Percentiles rank a stretch among this genome's conserved stretches.
These are phyloP conservation scores for Mellivora capensis DNA, from an alignment of 2,113 vertebrate genomes.

Conservation along the genomic window DNA sequence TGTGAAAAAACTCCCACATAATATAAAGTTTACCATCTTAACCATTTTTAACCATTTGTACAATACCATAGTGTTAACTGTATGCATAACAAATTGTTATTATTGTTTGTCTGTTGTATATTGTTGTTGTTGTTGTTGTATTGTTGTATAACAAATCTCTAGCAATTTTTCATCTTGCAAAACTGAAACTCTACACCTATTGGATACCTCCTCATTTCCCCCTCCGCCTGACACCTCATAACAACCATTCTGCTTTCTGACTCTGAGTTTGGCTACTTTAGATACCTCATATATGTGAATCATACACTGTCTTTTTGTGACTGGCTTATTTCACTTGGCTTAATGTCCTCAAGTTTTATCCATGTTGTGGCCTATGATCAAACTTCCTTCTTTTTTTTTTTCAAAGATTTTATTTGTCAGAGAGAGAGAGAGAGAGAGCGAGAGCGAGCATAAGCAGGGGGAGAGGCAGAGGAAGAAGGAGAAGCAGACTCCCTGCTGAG, in stretches of 20 bases:
- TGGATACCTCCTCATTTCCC: background rate
- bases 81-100: no score
- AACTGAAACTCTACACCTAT: background rate
- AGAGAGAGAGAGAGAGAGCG: no score
- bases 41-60: background rate
- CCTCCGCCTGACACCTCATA: background rate
- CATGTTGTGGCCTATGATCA: background rate
- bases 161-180: conserved; percentile 9
- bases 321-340: conserved; percentile 6
- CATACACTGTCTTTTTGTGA: background rate
- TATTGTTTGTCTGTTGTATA: no score
- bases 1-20: background rate
- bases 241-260: background rate
- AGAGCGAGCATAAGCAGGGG: no score
- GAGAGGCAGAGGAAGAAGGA: no score
- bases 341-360: background rate
- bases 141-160: background rate
- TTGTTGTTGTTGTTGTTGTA: no score
- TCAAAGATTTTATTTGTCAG: no score
- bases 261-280: background rate
- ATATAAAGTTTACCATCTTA: background rate
- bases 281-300: background rate
- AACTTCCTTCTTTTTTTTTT: background rate
- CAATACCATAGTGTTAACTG: background rate
- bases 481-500: no score